Evolutionary conservation across 2,888 invertebrate genomes (phyloP), one percentile per base, ranked within the genome.

Genomic region (Eristalinus sepulchralis): DNA sequence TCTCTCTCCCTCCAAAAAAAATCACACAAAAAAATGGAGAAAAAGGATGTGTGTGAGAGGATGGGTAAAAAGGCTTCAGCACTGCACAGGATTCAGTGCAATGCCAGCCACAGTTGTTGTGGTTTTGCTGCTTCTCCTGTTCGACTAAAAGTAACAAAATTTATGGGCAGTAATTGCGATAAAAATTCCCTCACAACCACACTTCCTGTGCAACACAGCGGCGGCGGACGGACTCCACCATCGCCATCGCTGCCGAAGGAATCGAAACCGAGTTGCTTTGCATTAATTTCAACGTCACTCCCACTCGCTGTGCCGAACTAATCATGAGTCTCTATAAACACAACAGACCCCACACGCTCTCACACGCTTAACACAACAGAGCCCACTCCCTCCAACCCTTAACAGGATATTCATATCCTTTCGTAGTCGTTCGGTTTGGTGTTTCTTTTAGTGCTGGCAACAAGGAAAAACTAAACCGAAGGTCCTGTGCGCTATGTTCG

Each of bases 131-230:
- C 24, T 59, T 60, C 39, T 59, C 20, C 5, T 62, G n/a, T 9
- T n/a, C 36, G 76, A 60, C 78, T 63, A 79, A 79, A 86, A 83
- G 83, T 86, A 86, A 86, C 86, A 71, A 27, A 83, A 86, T 86
- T 86, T 86, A 86, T 86, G 78, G 77, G 83, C 83, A 79, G 78
- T 83, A 86, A 86, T 86, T 86, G 83, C 83, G 78, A 86, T 86
- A 86, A 83, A 75, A 83, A 86, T 86, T 86, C 78, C 78, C 71
- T 70, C 73, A 6, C 17, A 1, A 27, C 9, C 53, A 33, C 53
- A 53, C 60, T 11, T 24, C 22, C 31, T n/a, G n/a, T n/a, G n/a
- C n/a, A n/a, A 11, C 17, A 73, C 39, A 72, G 24, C 10, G 9
- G 9, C 20, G 4, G 5, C 11, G 33, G 27, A n/a, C 53, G 55